Base-by-base conservation (phyloP, 2,888 invertebrate genomes). In the Chrysopilus asiliformis region DNA sequence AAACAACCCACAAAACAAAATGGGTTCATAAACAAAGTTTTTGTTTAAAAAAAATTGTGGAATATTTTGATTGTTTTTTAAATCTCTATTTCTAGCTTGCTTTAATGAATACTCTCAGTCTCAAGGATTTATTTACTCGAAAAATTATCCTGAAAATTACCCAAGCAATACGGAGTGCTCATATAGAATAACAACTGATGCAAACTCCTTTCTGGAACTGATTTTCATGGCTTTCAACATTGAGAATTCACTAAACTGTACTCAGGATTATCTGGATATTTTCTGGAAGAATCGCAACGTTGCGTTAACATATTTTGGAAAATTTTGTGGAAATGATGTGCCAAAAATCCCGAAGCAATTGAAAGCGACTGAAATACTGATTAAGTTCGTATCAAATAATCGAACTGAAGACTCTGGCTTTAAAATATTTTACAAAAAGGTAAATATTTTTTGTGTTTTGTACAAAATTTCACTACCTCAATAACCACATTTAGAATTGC, bases 101-200 rank as follows among this genome's bases (percentile, higher is more conserved):
- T n/a, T n/a, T n/a, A n/a, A n/a, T n/a, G n/a, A n/a, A n/a, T n/a
- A n/a, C n/a, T n/a, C n/a, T n/a, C n/a, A n/a, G n/a, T n/a, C n/a
- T n/a, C 64, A 65, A 4, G 91, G 90, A 1, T 53, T 61, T 0
- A 75, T 94, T 39, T 68, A 74, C 48, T 86, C 90, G 0, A 76
- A 80, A 8, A 83, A 87, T 53, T 94, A 84, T 61, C 94, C 94
- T 0, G 59, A 71, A 37, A 76, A 78, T 50, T 93, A 90, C 63
- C 79, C 80, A 2, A 59, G 65, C 31, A 70, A 75, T 48, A 68
- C 78, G 38, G 71, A 80, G 43, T 94, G 94, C 53, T 70, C 72
- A 35, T 94, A 89, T 86, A 56, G 68, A 9, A 73, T 94, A 39
- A 62, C 65, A 28, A 76, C 84, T 2, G 70, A 79, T 31, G 51